Percentiles rank a stretch among this genome's conserved stretches.
Conservation (phyloP, 2,888 invertebrate species). For the Dicyrtomina minuta region DNA sequence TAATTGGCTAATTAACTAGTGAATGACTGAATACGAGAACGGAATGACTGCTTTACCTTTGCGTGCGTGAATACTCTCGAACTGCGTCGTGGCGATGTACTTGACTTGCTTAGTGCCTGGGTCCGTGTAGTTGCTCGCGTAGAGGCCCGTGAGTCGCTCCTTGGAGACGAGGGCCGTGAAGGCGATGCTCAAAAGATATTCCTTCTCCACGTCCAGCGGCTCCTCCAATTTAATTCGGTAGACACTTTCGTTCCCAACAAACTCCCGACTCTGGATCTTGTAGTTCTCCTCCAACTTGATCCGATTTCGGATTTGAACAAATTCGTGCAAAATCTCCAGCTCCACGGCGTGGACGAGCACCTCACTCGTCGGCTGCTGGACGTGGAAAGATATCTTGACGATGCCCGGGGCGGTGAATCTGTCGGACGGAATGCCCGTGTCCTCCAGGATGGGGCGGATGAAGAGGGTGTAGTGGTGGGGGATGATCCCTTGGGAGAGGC, state of each 20-base stretch:
- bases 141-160: constrained; percentile 45
- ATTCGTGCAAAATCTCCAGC: not conserved
- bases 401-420: constrained; percentile 35
- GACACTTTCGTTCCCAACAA: constrained; percentile 24
- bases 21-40: too few species aligned
- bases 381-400: constrained; percentile 27
- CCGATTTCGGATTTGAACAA: not conserved
- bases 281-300: not conserved
- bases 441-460: constrained; percentile 38
- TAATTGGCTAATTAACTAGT: too few species aligned
- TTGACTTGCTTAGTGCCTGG: constrained; percentile 23
- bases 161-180: constrained; percentile 40
- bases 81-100: constrained; percentile 27
- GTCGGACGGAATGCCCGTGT: constrained; percentile 18
- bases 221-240: constrained; percentile 39
- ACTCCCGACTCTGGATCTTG: not conserved
- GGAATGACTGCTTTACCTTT: too few species aligned
- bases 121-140: constrained; percentile 44
- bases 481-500: constrained; percentile 28
- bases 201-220: constrained; percentile 38
- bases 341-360: constrained; percentile 23
- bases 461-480: constrained; percentile 34
- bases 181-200: constrained; percentile 42
- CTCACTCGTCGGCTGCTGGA: constrained; percentile 8
- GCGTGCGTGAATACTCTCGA: constrained; percentile 25